Conservation (phyloP, 2,113 vertebrate species). For the Rhagologus leucostigma region DNA sequence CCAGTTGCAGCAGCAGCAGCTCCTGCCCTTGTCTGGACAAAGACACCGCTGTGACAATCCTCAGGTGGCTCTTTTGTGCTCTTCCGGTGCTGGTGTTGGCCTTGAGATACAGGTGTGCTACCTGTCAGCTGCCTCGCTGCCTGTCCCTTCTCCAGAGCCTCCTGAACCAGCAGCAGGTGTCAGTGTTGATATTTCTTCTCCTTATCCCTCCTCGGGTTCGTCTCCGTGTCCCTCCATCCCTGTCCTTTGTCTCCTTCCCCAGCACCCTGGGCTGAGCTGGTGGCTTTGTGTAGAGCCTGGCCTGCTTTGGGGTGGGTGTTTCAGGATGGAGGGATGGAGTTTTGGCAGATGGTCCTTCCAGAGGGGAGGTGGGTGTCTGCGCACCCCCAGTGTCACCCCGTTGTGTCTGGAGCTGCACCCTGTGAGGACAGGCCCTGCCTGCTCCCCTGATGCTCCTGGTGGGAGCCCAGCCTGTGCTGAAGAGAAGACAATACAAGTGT, state of each 20-base stretch:
- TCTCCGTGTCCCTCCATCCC: not conserved
- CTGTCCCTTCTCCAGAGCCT: not conserved
- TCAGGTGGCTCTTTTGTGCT: rapidly evolving
- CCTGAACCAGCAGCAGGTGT: not conserved
- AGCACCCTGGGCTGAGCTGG: not conserved
- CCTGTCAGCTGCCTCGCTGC: not conserved
- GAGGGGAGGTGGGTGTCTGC: not conserved
- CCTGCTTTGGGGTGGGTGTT: rapidly evolving
- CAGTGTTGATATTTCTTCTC: not conserved
- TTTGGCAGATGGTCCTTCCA: not conserved
- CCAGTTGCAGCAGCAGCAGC: not conserved
- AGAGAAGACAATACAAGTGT: not conserved
- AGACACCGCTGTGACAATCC: not conserved
- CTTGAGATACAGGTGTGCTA: not conserved
- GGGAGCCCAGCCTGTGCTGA: not conserved
- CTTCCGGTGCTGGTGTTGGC: not conserved
- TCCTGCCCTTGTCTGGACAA: not conserved
- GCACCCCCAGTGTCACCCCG: not conserved
- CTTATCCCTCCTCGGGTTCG: rapidly evolving
- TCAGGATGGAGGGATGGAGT: not conserved
- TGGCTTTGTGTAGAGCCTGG: not conserved
- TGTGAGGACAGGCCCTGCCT: not conserved
- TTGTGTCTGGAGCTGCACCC: not conserved
- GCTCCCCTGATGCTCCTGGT: not conserved
- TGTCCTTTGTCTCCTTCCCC: not conserved